A percentile compares a stretch with the other conserved stretches of the same genome.
Conservation (phyloP, 2,888 invertebrate species). For the Drosophila nigricruria region DNA sequence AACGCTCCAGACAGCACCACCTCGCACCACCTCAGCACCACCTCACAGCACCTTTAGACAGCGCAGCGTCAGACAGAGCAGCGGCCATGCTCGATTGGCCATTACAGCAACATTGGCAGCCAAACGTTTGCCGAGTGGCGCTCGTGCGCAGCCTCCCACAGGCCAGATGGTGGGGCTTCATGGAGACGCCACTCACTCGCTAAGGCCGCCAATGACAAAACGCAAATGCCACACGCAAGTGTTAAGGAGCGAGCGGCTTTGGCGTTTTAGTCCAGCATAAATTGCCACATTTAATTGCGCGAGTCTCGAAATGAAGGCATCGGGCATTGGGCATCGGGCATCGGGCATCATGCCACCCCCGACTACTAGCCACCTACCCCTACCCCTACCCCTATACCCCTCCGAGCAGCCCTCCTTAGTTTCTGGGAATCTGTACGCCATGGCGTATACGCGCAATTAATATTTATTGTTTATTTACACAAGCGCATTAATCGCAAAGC, state of each 20-base stretch:
- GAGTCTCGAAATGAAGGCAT: conserved; percentile 24
- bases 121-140: conserved; percentile 42
- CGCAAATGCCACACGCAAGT: conserved; percentile 51
- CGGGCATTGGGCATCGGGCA: neutral
- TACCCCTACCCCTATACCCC: neutral
- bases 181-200: conserved; percentile 13
- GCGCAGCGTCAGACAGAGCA: conserved; percentile 18
- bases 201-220: conserved; percentile 37
- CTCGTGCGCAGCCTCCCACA: conserved; percentile 51
- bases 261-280: conserved; percentile 49
- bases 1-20: conserved; percentile 3
- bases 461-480: conserved; percentile 81
- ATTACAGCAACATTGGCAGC: conserved; percentile 40
- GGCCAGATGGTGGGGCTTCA: neutral
- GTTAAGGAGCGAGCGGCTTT: neutral
- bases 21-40: neutral
- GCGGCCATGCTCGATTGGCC: conserved; percentile 37
- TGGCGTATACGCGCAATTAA: conserved; percentile 73
- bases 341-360: conserved; percentile 2
- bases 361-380: neutral
- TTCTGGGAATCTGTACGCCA: conserved; percentile 59
- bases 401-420: neutral
- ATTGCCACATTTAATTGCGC: conserved; percentile 64
- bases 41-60: conserved; percentile 3
- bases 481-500: conserved; percentile 78